Evolutionary conservation across 1,140 invertebrate genomes (phyloP), one percentile per base, ranked within the genome.

Genomic region (Tribolium madens): DNA sequence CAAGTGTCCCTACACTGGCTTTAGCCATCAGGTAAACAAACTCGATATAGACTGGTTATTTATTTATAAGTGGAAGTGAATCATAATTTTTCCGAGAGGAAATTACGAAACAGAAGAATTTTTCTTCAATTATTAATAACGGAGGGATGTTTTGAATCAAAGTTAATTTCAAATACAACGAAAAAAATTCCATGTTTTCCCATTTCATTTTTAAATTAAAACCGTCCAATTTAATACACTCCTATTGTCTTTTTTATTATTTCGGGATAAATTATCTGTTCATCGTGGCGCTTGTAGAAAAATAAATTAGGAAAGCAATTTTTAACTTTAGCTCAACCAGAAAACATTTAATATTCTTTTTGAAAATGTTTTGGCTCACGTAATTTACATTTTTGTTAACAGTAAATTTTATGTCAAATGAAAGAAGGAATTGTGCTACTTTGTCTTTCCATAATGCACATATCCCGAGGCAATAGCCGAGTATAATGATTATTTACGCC

Each of bases 21-120:
- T 64, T 64, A 64, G 33, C 57, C 57, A 64, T 64, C 69, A 71
- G 69, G 69, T 71, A 71, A 57, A 52, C 50, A 42, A 53, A 76
- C 50, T 18, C 47, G 31, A 68, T 77, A 73, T 48, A 14, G 57
- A 64, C 57, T 26, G n/a, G 31, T 33, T 75, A 53, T 68, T 75
- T 46, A 60, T 47, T 75, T 68, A 75, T 47, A 64, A 1, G 12
- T 13, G 57, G 57, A 33, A 33, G 57, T 64, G 57, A 64, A 64
- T 64, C 57, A 33, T 64, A 26, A 64, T 64, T 64, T 64, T 64
- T 36, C 33, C 21, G 21, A 26, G 42, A 18, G 53, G 75, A 76
- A 76, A 76, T 57, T 76, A 64, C 57, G 52, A 10, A 57, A 18
- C 52, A 18, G 52, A 17, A 18, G 57, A 64, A 64, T 64, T 33